These are phyloP conservation scores for Fissipunctia ypsillon DNA, from an alignment of 2,888 invertebrate species.

Conservation along the genomic window DNA sequence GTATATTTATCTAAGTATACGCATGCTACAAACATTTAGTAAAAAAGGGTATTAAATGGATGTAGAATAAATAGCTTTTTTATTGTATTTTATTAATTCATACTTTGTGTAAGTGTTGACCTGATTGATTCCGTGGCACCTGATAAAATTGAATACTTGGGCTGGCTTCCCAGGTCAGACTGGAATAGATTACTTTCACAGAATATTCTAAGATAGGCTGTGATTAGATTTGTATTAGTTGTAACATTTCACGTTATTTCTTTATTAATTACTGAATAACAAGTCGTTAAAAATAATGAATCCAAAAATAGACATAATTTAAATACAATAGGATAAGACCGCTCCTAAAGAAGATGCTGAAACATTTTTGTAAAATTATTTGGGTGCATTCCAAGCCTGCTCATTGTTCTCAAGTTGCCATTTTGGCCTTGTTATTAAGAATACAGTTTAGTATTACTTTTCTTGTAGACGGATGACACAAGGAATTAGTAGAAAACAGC, in stretches of 20 bases:
- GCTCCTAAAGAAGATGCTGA: background rate
- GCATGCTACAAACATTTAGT: too few species aligned
- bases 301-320: background rate
- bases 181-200: too few species aligned
- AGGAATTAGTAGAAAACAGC: background rate
- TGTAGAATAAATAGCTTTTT: too few species aligned
- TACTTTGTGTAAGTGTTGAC: conserved; percentile 10
- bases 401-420: conserved; percentile 7
- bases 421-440: conserved; percentile 15
- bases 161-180: background rate
- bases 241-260: conserved; percentile 2
- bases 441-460: background rate
- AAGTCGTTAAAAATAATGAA: conserved; percentile 6
- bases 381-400: conserved; percentile 15
- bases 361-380: conserved; percentile 5
- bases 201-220: background rate
- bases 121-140: background rate
- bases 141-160: background rate
- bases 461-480: background rate
- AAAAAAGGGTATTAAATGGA: too few species aligned
- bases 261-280: background rate
- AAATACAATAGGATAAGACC: background rate
- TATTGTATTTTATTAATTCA: too few species aligned
- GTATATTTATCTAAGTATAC: too few species aligned
- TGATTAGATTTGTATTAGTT: background rate